Conservation (phyloP, 2,888 invertebrate species). For the Auanema sp. region DNA sequence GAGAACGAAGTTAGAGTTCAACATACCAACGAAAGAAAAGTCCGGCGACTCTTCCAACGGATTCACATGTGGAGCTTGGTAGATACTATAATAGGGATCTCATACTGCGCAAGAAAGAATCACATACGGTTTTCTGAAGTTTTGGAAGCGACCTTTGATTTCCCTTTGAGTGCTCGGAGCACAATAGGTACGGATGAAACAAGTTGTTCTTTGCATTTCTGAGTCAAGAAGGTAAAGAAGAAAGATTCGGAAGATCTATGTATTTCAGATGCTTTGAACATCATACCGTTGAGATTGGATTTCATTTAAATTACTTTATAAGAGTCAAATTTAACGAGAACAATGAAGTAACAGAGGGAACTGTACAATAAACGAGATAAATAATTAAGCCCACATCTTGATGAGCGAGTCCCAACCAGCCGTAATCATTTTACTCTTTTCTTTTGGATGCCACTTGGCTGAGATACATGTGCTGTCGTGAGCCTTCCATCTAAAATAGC, state of each 20-base stretch:
- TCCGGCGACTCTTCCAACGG: slow-evolving; percentile 57
- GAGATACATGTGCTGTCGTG: slow-evolving; percentile 96
- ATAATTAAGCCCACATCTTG: slow-evolving; percentile 90
- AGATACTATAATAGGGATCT: slow-evolving; percentile 44
- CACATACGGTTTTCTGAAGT: background rate
- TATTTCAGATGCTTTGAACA: too few relatives aligned
- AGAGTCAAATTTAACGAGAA: slow-evolving; percentile 5
- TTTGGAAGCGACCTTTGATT: too few relatives aligned
- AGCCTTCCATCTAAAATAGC: slow-evolving; percentile 81
- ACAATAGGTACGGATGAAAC: too few relatives aligned
- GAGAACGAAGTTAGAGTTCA: slow-evolving; percentile 5
- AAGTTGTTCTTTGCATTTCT: background rate
- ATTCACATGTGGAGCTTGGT: slow-evolving; percentile 50
- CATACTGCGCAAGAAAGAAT: background rate
- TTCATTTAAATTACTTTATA: slow-evolving; percentile 27
- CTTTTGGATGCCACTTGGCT: slow-evolving; percentile 91
- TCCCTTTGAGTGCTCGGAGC: too few relatives aligned
- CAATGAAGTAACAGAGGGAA: slow-evolving; percentile 9
- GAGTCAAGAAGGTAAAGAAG: background rate
- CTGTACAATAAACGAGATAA: slow-evolving; percentile 8
- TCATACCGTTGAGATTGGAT: background rate
- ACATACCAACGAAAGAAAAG: slow-evolving; percentile 50
- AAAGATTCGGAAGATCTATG: too few relatives aligned
- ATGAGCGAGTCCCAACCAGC: slow-evolving; percentile 98
- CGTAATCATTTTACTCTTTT: slow-evolving; percentile 92